Evolutionary conservation across 2,113 vertebrate species (phyloP).

Genomic region (Alligator sinensis): DNA sequence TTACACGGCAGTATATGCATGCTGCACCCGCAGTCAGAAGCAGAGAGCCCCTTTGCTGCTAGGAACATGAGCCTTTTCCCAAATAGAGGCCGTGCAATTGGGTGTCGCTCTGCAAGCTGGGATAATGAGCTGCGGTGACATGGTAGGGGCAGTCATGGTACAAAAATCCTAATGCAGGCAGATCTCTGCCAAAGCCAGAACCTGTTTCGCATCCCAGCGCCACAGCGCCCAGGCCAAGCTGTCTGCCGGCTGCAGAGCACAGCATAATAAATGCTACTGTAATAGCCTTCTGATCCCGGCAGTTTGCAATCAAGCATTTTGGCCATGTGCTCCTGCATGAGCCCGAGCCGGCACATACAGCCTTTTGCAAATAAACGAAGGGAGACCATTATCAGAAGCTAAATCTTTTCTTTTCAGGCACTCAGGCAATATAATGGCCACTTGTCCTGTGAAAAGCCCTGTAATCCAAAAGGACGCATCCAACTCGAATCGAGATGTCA

Average conservation of each 20-base stretch:
- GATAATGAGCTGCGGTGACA: not conserved
- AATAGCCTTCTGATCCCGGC: not conserved
- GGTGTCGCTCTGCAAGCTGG: not conserved
- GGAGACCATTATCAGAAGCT: not conserved
- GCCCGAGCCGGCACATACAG: rapidly evolving
- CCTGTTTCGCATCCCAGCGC: not conserved
- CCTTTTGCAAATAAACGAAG: not conserved
- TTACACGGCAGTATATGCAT: too few relatives aligned
- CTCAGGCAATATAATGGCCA: conserved; percentile 35
- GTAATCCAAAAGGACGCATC: conserved; percentile 46
- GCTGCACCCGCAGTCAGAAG: not conserved
- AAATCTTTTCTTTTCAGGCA: conserved; percentile 28
- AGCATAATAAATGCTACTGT: too few relatives aligned
- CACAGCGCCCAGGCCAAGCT: not conserved
- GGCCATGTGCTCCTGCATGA: rapidly evolving
- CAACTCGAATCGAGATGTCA: conserved; percentile 7
- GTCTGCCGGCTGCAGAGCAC: too few relatives aligned
- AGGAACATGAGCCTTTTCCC: rapidly evolving
- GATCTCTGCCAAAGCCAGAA: rapidly evolving
- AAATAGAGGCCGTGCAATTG: too few relatives aligned
- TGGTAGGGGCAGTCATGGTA: not conserved
- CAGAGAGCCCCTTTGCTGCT: not conserved
- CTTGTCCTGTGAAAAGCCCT: conserved; percentile 12
- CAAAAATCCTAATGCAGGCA: rapidly evolving
- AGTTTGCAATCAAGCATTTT: rapidly evolving